These are phyloP conservation scores for Nephila pilipes DNA, from an alignment of 1,140 invertebrate species.

Conservation along the genomic window DNA sequence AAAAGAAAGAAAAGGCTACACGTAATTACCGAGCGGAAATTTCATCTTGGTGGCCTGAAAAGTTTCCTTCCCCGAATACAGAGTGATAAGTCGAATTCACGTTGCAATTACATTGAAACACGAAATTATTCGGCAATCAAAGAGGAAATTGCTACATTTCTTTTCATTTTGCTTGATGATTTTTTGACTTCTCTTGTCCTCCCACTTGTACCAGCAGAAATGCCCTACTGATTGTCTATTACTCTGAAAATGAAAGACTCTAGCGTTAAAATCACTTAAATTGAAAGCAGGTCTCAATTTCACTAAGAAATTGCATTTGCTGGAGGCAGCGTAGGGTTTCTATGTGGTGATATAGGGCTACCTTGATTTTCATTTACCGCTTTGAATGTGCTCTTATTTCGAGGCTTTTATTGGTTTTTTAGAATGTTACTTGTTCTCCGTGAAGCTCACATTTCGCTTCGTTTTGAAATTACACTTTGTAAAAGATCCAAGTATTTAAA, in stretches of 20 bases:
- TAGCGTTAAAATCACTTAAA: constrained; percentile 2
- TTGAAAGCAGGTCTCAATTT: constrained; percentile 4
- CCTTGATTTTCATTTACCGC: background rate
- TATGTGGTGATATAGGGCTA: background rate
- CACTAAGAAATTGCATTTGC: constrained; percentile 29
- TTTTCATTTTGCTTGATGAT: constrained; percentile 22
- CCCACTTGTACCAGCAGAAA: background rate
- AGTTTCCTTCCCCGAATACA: background rate
- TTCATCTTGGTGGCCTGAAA: constrained; percentile 1
- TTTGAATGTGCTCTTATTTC: background rate
- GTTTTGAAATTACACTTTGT: too few relatives aligned
- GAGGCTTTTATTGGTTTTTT: background rate
- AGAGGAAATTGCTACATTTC: constrained; percentile 45
- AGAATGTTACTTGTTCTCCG: too few relatives aligned
- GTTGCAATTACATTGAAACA: constrained; percentile 45
- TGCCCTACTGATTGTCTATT: constrained; percentile 36
- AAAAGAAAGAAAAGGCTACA: constrained; percentile 15
- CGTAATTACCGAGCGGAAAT: constrained; percentile 59
- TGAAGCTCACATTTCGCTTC: too few relatives aligned
- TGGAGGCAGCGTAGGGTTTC: background rate
- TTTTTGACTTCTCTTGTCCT: background rate
- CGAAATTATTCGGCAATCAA: constrained; percentile 51
- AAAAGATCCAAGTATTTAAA: too few relatives aligned
- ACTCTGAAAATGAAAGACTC: constrained; percentile 15
- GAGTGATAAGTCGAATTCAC: constrained; percentile 18